Base-by-base conservation (phyloP, 2,888 invertebrate genomes). In the Harpalus rubripes region DNA sequence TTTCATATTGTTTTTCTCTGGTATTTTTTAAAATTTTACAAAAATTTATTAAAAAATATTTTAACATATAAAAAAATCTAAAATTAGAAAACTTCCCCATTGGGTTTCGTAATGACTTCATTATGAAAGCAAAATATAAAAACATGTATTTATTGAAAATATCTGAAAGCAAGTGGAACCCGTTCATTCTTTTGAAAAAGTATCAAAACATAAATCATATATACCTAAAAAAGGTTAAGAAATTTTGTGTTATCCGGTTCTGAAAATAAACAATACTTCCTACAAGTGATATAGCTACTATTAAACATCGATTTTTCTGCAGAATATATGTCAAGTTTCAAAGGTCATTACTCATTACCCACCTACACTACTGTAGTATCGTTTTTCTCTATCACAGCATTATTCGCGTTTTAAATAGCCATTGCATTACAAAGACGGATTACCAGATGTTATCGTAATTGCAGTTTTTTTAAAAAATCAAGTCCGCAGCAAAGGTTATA, bases 331-430 rank as follows among this genome's bases (percentile, higher is more conserved):
- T 81, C 81, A 81, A 81, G 81, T 81, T 81, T 22, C 41, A 41
- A 81, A 81, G 81, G 81, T 81, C 81, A 81, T 81, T 81, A 81
- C 44, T 81, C 65, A 81, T 81, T 65, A 65, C 18, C 10, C 15
- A 56, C 12, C 18, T 5, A 52, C 56, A 76, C 52, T 41, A 22
- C 1, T 22, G 3, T 10, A n/a, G 68, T 68, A 68, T 68, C 68
- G 68, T 39, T 68, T 68, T 22, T 68, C 32, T 8, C 39, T 68
- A 68, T 68, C 68, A 32, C 32, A n/a, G 63, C 44, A 22, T n/a
- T 7, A 15, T n/a, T 68, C 32, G 39, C 68, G 68, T 78, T 78
- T 78, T 58, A 78, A 78, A 78, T 78, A 78, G 58, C 78, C 18
- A 58, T 58, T 56, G 52, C 26, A 56, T 58, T 56, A 58, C 32